Percentiles rank a stretch among this genome's conserved stretches.
Conservation (phyloP, 2,888 invertebrate genomes). For the Pimpla rufipes region DNA sequence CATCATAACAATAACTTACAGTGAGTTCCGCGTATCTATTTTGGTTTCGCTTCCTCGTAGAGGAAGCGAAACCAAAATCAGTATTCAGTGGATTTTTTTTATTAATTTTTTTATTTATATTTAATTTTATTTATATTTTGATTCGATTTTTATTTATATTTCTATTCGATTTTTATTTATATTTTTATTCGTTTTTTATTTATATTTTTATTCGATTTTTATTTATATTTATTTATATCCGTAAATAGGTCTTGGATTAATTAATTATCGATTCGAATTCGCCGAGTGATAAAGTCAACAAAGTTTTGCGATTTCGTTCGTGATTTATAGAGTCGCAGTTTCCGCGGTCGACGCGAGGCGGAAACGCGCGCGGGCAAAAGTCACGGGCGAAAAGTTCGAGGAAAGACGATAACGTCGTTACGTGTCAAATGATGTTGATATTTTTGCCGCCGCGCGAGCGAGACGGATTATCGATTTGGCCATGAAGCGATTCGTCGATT, state of each 20-base stretch:
- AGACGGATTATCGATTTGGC: conserved; percentile 32
- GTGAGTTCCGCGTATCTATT: neutral
- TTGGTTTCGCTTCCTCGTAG: too few relatives aligned
- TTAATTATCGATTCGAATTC: conserved; percentile 12
- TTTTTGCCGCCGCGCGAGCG: conserved; percentile 26
- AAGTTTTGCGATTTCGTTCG: neutral
- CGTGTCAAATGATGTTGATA: conserved; percentile 12
- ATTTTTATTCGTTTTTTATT: too few relatives aligned
- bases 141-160: too few relatives aligned
- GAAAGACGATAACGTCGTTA: conserved; percentile 42
- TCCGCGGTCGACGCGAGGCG: conserved; percentile 42
- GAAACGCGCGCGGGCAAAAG: conserved; percentile 41
- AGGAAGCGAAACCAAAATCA: too few relatives aligned
- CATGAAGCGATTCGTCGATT: conserved; percentile 42
- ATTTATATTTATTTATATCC: too few relatives aligned
- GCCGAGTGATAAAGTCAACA: neutral
- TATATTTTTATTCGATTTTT: too few relatives aligned
- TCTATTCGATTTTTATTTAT: too few relatives aligned
- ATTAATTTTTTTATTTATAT: too few relatives aligned
- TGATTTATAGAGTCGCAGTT: conserved; percentile 13
- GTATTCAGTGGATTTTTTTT: too few relatives aligned
- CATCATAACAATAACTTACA: conserved; percentile 21
- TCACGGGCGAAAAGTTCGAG: conserved; percentile 41
- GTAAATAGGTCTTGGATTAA: too few relatives aligned
- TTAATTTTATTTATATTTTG: too few relatives aligned